Conservation (phyloP, 2,888 invertebrate genomes). For the Hirtodrosophila confusa region DNA sequence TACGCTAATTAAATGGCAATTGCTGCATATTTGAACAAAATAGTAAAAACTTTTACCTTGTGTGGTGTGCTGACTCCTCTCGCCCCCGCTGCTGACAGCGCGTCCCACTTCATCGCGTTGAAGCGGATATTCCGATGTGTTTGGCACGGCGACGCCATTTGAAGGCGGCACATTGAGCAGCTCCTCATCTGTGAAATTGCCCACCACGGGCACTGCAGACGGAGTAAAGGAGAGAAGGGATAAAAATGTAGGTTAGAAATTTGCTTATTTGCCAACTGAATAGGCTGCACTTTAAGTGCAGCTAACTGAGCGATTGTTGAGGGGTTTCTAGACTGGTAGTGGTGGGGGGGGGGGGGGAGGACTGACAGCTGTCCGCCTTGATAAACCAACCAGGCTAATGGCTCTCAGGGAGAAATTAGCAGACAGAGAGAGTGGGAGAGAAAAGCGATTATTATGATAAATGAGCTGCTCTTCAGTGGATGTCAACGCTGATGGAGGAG, state of each 20-base stretch:
- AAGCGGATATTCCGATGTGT: slow-evolving; percentile 87
- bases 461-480: slow-evolving; percentile 61
- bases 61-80: slow-evolving; percentile 84
- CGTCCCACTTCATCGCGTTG: slow-evolving; percentile 89
- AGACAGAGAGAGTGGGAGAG: slow-evolving; percentile 27
- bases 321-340: neutral
- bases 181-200: slow-evolving; percentile 88
- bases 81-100: slow-evolving; percentile 82
- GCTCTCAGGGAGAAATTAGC: slow-evolving; percentile 62
- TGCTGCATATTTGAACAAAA: neutral
- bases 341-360: slow-evolving; percentile 8
- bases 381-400: slow-evolving; percentile 64
- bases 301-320: neutral
- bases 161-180: slow-evolving; percentile 80
- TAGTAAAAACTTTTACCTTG: slow-evolving; percentile 70
- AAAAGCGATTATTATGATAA: slow-evolving; percentile 72
- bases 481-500: slow-evolving; percentile 44
- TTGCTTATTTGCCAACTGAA: slow-evolving; percentile 39
- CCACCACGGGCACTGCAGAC: slow-evolving; percentile 85
- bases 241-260: slow-evolving; percentile 42
- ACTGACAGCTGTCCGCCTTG: slow-evolving; percentile 68
- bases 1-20: neutral
- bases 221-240: slow-evolving; percentile 10
- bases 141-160: slow-evolving; percentile 78
- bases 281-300: slow-evolving; percentile 43